Evolutionary conservation across 2,797 vertebrate genomes (phyloP), one percentile per base, ranked within the genome.

Genomic region (Euphonia xanthogaster): DNA sequence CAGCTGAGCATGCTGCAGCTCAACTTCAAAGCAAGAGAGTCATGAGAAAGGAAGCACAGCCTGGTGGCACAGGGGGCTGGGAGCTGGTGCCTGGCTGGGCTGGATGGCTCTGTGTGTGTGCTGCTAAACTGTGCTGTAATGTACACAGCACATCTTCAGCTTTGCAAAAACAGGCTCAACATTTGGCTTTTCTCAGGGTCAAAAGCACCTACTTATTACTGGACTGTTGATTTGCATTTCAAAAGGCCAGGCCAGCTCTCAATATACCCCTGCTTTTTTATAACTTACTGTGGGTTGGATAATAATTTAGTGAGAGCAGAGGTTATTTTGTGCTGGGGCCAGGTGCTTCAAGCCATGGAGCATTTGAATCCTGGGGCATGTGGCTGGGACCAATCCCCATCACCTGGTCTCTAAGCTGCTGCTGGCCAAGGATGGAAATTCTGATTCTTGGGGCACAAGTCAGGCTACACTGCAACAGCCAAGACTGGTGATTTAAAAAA

Each of bases 1-100:
- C 94, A 97, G 94, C 96, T 96, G 97, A 96, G 88, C 61, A 51
- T 67, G 96, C 95, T 91, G 94, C 84, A 91, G 94, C 92, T 88
- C 62, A 35, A 78, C 95, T 96, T 97, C 96, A 97, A 97, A 97
- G 87, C 79, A 9, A 5, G 55, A n/a, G 84, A 83, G 82, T 71
- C 95, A 44, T 95, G 96, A 94, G 96, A 96, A 94, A 96, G 96
- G 95, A 96, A 96, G 79, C 27, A 1, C 19, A 70, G 73, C 79
- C 92, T 39, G 61, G 25, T 3, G 72, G 88, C 84, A 39, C n/a
- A 0, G n/a, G 92, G 84, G 84, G 71, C 80, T 47, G 90, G 58
- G 92, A 79, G 55, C 73, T 40, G 88, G 35, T 65, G 88, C 81
- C 87, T 93, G 84, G 48, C 81, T 24, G 25, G 81, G 89, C 91